phyloP scores from a whole-genome alignment of 2,113 vertebrate species.

The Marcusenius ussheri region DNA sequence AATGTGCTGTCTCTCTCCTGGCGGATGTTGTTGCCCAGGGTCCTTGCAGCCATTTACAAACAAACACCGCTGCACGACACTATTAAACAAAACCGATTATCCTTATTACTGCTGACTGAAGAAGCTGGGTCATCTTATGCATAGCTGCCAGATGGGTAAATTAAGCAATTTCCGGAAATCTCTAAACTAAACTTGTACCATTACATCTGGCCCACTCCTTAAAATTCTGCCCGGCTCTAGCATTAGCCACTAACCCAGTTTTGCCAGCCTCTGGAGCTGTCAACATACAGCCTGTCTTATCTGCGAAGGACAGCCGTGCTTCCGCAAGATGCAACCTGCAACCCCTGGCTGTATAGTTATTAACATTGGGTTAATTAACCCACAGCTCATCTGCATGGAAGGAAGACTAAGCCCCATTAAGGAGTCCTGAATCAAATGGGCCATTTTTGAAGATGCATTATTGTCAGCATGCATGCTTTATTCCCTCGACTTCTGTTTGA shows the following conservation, averaged over 20 bases:
- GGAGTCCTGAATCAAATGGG: constrained; percentile 48
- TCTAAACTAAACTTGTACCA: neutral
- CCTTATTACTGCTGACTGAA: neutral
- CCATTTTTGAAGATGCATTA: constrained; percentile 13
- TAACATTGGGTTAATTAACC: constrained; percentile 63
- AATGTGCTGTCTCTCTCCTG: neutral
- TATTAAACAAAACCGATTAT: neutral
- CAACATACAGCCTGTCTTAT: constrained; percentile 34
- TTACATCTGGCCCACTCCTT: constrained; percentile 5
- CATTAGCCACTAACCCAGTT: neutral
- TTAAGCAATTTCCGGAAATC: neutral
- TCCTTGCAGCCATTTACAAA: neutral
- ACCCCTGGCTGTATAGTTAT: constrained; percentile 51
- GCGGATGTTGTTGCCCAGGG: neutral
- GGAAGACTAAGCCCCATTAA: constrained; percentile 33
- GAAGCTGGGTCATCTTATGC: neutral
- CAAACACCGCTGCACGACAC: neutral
- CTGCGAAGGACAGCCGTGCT: constrained; percentile 41
- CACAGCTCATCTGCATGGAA: constrained; percentile 50
- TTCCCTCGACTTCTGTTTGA: neutral
- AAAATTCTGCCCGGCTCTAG: neutral
- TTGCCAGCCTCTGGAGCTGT: neutral
- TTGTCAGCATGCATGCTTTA: neutral
- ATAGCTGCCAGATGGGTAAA: neutral
- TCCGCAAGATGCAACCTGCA: constrained; percentile 28